phyloP scores from a whole-genome alignment of 1,140 invertebrate genomes.

The Homalodisca vitripennis region DNA sequence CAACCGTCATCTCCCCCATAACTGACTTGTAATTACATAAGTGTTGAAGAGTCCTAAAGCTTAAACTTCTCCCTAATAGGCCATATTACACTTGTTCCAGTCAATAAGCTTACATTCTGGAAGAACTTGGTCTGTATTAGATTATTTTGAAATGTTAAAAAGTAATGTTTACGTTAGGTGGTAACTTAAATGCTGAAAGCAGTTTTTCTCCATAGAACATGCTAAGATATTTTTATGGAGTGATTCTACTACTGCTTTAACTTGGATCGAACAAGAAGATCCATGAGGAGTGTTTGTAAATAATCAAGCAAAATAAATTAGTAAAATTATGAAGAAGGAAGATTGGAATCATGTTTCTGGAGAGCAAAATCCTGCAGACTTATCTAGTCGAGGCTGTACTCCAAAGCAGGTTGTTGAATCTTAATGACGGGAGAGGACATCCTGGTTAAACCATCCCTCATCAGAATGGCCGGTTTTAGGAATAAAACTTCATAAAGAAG shows the following conservation, averaged over 20 bases:
- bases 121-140: too few relatives aligned
- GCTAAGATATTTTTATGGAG: conserved; percentile 28
- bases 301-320: conserved; percentile 12
- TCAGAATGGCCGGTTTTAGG: conserved; percentile 14
- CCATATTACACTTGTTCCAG: too few relatives aligned
- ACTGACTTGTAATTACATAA: too few relatives aligned
- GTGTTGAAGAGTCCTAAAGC: too few relatives aligned
- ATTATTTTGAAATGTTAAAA: too few relatives aligned
- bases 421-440: conserved; percentile 48
- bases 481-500: conserved; percentile 26
- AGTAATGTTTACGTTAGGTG: too few relatives aligned
- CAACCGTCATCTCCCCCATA: too few relatives aligned
- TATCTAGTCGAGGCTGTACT: conserved; percentile 47
- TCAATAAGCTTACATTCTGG: too few relatives aligned
- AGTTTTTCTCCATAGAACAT: too few relatives aligned
- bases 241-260: not conserved
- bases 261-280: conserved; percentile 4
- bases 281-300: conserved; percentile 2
- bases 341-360: conserved; percentile 19
- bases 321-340: not conserved
- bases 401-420: conserved; percentile 42
- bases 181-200: too few relatives aligned
- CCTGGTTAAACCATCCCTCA: conserved; percentile 40
- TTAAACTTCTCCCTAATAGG: too few relatives aligned
- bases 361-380: conserved; percentile 41